Conservation (phyloP, 2,888 invertebrate species). For the Leucania comma region DNA sequence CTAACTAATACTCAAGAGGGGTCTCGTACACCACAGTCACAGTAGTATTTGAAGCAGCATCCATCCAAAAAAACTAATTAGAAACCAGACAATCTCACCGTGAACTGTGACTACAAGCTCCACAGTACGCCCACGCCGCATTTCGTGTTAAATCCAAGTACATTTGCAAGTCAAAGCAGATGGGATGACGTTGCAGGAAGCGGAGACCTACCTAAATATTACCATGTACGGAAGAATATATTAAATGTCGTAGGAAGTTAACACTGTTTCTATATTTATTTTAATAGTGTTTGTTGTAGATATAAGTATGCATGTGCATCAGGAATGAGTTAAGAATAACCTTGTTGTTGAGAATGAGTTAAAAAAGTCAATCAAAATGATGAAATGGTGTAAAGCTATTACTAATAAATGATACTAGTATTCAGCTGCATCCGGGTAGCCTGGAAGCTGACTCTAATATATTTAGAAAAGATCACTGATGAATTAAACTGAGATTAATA, state of each 20-base stretch:
- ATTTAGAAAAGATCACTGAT: neutral
- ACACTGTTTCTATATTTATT: constrained; percentile 43
- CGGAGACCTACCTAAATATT: constrained; percentile 66
- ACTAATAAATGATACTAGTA: neutral
- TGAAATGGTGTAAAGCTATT: neutral
- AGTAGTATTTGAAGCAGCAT: constrained; percentile 18
- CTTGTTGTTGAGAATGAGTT: neutral
- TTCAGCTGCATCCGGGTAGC: neutral
- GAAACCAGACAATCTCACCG: constrained; percentile 19
- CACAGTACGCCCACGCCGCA: constrained; percentile 77
- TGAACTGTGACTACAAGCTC: constrained; percentile 34
- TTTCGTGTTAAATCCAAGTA: constrained; percentile 83
- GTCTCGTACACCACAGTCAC: neutral
- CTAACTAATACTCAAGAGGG: neutral
- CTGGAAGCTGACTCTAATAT: neutral
- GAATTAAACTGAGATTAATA: neutral
- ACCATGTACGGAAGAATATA: constrained; percentile 65
- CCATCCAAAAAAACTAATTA: constrained; percentile 53
- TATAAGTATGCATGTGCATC: constrained; percentile 1
- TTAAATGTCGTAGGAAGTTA: constrained; percentile 52
- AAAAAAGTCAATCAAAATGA: neutral
- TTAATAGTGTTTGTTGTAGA: constrained; percentile 20
- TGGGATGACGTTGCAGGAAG: constrained; percentile 86
- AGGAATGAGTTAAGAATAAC: too few relatives aligned
- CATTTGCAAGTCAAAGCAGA: constrained; percentile 79